Percentiles rank a stretch among this genome's conserved stretches.
Evolutionary conservation across 2,797 vertebrate genomes (phyloP).

Genomic region (Manis pentadactyla): DNA sequence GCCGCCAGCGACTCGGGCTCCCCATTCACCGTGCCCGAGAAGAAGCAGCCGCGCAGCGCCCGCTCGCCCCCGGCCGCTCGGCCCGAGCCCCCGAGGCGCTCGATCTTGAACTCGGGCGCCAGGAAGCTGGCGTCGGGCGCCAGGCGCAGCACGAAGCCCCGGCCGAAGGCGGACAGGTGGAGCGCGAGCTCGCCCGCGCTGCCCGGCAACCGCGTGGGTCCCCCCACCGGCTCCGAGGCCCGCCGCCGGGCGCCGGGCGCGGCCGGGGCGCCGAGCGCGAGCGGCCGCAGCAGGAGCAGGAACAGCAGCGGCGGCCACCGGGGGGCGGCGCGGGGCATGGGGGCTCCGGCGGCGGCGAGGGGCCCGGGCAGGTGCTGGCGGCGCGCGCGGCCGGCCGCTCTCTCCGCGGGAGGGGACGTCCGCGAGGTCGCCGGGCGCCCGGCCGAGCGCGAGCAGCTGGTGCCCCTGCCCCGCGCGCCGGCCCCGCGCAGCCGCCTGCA

Average conservation of each 20-base stretch:
- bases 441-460: conserved; percentile 53
- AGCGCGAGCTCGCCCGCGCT: conserved; percentile 86
- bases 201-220: conserved; percentile 76
- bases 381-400: not conserved
- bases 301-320: conserved; percentile 62
- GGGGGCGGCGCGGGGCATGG: conserved; percentile 67
- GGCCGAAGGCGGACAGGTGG: conserved; percentile 90
- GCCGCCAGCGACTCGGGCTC: conserved; percentile 90
- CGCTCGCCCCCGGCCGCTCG: conserved; percentile 43
- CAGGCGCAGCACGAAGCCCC: conserved; percentile 89
- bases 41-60: conserved; percentile 91
- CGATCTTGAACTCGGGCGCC: conserved; percentile 90
- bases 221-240: conserved; percentile 76
- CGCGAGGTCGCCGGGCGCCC: not conserved
- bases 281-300: conserved; percentile 34
- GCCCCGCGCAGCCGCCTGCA: not conserved
- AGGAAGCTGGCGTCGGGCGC: conserved; percentile 92
- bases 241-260: not conserved
- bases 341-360: conserved; percentile 55
- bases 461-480: not conserved
- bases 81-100: conserved; percentile 84
- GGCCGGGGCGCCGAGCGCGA: conserved; percentile 72
- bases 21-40: conserved; percentile 91
- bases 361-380: conserved; percentile 69
- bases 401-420: not conserved